Evolutionary conservation across 1,140 invertebrate species (phyloP).

Genomic region (Zaprionus nigranus): DNA sequence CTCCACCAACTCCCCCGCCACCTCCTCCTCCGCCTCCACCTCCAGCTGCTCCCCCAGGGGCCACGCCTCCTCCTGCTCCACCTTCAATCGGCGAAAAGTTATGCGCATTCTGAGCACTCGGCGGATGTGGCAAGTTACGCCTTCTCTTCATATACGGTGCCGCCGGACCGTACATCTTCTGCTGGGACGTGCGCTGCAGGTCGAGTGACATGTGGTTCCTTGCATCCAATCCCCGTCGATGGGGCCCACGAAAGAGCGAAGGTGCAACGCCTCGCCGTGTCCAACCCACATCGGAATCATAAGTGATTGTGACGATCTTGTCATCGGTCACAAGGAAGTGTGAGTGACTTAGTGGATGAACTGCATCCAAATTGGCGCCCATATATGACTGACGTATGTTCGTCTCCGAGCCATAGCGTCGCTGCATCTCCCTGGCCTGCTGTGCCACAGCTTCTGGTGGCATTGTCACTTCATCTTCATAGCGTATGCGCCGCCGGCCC

Average conservation of each 20-base stretch:
- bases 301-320: conserved; percentile 84
- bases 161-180: conserved; percentile 76
- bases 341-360: conserved; percentile 79
- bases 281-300: conserved; percentile 85
- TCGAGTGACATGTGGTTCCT: conserved; percentile 80
- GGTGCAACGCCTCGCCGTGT: conserved; percentile 77
- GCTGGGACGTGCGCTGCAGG: conserved; percentile 76
- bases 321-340: conserved; percentile 84
- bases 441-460: conserved; percentile 24
- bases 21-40: conserved; percentile 15
- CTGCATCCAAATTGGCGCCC: conserved; percentile 76
- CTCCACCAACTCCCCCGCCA: conserved; percentile 37
- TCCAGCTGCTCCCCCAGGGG: conserved; percentile 30
- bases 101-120: conserved; percentile 81
- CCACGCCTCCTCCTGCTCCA: conserved; percentile 33
- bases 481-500: conserved; percentile 76
- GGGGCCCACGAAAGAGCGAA: conserved; percentile 66
- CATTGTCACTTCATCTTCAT: conserved; percentile 71
- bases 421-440: conserved; percentile 19
- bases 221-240: conserved; percentile 59
- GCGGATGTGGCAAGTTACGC: conserved; percentile 79
- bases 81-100: conserved; percentile 80
- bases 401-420: conserved; percentile 78
- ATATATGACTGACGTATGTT: conserved; percentile 83
- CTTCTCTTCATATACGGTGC: conserved; percentile 75